Base-by-base conservation (phyloP, 2,888 invertebrate genomes). In the Caenorhabditis sp. region DNA sequence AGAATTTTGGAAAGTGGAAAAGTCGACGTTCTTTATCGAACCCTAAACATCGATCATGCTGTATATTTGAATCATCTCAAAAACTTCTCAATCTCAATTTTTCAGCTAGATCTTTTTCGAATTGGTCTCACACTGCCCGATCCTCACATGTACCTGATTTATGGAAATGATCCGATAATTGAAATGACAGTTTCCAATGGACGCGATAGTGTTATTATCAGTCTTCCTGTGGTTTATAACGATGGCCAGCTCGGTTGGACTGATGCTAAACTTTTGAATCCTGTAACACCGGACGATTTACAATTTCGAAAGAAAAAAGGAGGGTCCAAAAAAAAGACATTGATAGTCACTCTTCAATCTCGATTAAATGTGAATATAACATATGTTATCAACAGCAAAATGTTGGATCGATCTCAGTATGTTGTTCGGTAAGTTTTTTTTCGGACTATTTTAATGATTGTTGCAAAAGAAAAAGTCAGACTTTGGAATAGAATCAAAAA, bases 281-380 rank as follows among this genome's bases (percentile, higher is more conserved):
- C 59, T 1, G 10, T 71, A 17, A 5, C 53, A 5, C n/a, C 12
- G 2, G 53, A 57, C 0, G 66, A 67, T 58, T 71, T 71, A 31
- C 5, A 31, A n/a, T n/a, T 31, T 10, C 26, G 70, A 62, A 1
- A 17, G 23, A 17, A 12, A 27, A 26, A 49, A 27, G 8, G 62
- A 58, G 23, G 17, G 17, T 17, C 12, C 53, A 19, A 19, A 19
- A 19, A 24, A 19, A 6, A 69, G 64, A 67, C 60, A 19, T 36
- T 71, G 4, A 17, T 71, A 3, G 21, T 71, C n/a, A 67, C 71
- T 17, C 60, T 67, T 6, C 71, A 71, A 27, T 71, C 71, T 6
- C n/a, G 60, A 8, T 49, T 71, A 12, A 59, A 59, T 8, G 23
- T 24, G 1, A 58, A 63, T 23, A 61, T 71, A 1, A 27, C 57